Base-by-base conservation (phyloP, 2,888 invertebrate genomes). In the Charanyca ferruginea region DNA sequence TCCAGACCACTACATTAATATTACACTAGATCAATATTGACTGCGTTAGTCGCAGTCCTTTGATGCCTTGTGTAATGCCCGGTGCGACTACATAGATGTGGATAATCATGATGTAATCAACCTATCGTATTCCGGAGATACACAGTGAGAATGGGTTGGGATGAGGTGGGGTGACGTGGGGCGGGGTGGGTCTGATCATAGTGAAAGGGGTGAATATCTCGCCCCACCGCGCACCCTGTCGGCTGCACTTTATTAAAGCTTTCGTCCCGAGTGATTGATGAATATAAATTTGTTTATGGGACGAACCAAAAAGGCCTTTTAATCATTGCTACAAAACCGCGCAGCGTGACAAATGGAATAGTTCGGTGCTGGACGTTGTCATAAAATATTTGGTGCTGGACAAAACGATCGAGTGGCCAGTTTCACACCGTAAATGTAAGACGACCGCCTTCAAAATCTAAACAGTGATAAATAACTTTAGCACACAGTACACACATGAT, bases 231-330 rank as follows among this genome's bases (percentile, higher is more conserved):
- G 3, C 47, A 13, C 13, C n/a, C 2, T n/a, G 47, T n/a, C 20
- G 9, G 18, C 9, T 32, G 70, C 47, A 38, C 28, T 57, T 23
- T 41, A 61, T 57, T 55, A 32, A 69, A 57, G 9, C 53, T 38
- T 28, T 35, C 18, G 16, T 47, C 16, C 47, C 22, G 41, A 42
- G 5, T 45, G 38, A 52, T 41, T 45, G 7, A 5, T 13, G 13
- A 69, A 47, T 16, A 38, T 38, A 25, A 20, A 69, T 61, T 47
- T 54, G 18, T 55, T 49, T 54, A 25, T 25, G 32, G 16, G 45
- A 47, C 3, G 9, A 11, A 41, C 9, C 41, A 44, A 41, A 18
- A n/a, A 25, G n/a, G 9, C 23, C 9, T 70, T 57, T 13, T 2
- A 48, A 32, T 38, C 0, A 32, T 35, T 22, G 32, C 2, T n/a